Base-by-base conservation (phyloP, 1,140 invertebrate genomes). In the Globodera ellingtonae region DNA sequence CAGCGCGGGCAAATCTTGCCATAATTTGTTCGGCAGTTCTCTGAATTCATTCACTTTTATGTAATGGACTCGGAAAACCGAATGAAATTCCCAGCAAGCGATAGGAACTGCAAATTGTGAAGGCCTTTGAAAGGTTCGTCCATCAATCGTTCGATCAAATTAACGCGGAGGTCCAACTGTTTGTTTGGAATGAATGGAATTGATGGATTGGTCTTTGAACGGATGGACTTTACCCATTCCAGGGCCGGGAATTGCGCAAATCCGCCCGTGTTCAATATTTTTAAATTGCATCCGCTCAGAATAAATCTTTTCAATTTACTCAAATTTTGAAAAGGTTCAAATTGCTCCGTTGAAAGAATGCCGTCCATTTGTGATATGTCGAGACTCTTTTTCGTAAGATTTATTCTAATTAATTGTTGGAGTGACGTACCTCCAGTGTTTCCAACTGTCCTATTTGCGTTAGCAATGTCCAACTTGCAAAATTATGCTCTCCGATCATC, bases 401-500 rank as follows among this genome's bases (percentile, higher is more conserved):
- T 48, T n/a, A 83, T 15, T 7, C 66, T 15, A 47, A 48, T 84
- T 73, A 13, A 81, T 35, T 47, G 44, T 35, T 81, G 4, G 0
- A 52, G 35, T 78, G 3, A 6, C 48, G 70, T 59, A 83, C 82
- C 84, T 80, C 79, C 48, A 83, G 72, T 6, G 15, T 81, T 48
- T 21, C 10, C 21, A 85, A 46, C 56, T 75, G 50, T 5, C 59
- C 72, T 48, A 86, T 80, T 75, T 86, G 84, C 50, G 7, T 65
- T 7, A 87, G 59, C 3, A 86, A 7, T 66, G 78, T 70, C 10
- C 46, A 66, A 65, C 82, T 87, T n/a, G 84, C 84, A 71, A 79
- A 85, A 72, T 86, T 86, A 70, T 86, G 85, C 21, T 86, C 86
- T 21, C 85, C 85, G 47, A 86, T 84, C 15, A 76, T n/a, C 15